Evolutionary conservation across 2,797 vertebrate genomes (phyloP).

Genomic region (Sebastes jordani): DNA sequence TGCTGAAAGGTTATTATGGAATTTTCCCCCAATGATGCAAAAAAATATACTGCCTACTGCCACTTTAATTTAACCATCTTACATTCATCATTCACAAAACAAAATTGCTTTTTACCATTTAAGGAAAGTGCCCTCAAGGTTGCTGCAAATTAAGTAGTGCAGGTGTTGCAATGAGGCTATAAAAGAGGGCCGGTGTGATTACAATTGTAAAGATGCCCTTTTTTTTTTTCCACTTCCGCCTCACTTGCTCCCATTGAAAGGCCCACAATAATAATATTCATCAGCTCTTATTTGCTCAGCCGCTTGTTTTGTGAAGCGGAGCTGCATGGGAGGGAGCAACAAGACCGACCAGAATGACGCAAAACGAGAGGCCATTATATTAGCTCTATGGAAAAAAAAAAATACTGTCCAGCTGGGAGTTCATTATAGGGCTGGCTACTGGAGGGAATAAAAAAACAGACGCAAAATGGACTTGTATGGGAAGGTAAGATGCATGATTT

Average conservation of each 20-base stretch:
- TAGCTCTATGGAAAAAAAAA: slow-evolving; percentile 42
- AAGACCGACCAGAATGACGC: slow-evolving; percentile 53
- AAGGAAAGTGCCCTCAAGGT: no score
- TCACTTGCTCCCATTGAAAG: slow-evolving; percentile 36
- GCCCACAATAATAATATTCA: slow-evolving; percentile 43
- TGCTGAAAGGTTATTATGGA: no score
- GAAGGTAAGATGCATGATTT: slow-evolving; percentile 82
- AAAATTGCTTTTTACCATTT: no score
- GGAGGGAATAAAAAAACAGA: slow-evolving; percentile 8
- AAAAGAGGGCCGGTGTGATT: slow-evolving; percentile 23
- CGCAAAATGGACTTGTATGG: slow-evolving; percentile 87
- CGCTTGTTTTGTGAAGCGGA: slow-evolving; percentile 48
- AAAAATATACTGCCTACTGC: no score
- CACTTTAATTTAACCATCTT: no score
- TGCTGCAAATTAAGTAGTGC: slow-evolving; percentile 7
- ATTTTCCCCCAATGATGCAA: no score
- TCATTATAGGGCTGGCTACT: not conserved
- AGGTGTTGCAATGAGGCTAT: not conserved
- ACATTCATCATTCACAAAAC: no score
- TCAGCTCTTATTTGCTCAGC: slow-evolving; percentile 63
- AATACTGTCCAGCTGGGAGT: slow-evolving; percentile 13
- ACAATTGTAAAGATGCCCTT: slow-evolving; percentile 39
- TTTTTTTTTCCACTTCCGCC: not conserved
- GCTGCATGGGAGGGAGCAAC: slow-evolving; percentile 39
- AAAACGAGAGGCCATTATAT: slow-evolving; percentile 67